phyloP scores from a whole-genome alignment of 2,888 invertebrate genomes.

The Nudaria mundana region DNA sequence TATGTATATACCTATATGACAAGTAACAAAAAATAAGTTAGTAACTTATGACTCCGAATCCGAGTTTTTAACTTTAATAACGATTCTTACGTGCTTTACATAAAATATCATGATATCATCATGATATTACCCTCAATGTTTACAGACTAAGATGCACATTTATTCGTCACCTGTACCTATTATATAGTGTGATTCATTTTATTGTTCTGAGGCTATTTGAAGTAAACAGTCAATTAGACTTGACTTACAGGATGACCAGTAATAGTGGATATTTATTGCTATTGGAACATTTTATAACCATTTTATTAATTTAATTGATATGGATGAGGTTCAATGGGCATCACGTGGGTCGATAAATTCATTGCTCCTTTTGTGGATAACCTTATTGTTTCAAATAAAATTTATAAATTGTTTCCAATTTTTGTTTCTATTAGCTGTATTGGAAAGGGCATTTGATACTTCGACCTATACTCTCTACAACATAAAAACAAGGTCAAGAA shows the following conservation, averaged over 20 bases:
- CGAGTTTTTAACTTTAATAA: too few relatives aligned
- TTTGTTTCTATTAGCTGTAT: slow-evolving; percentile 4
- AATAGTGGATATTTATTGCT: slow-evolving; percentile 75
- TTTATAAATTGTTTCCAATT: slow-evolving; percentile 12
- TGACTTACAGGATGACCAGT: slow-evolving; percentile 67
- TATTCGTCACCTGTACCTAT: too few relatives aligned
- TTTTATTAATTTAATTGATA: slow-evolving; percentile 76
- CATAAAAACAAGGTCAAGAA: too few relatives aligned
- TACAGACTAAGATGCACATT: too few relatives aligned
- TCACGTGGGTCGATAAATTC: slow-evolving; percentile 58
- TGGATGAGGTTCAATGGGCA: slow-evolving; percentile 59
- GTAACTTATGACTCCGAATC: too few relatives aligned
- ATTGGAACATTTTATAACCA: slow-evolving; percentile 72
- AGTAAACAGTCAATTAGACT: slow-evolving; percentile 75
- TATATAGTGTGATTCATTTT: slow-evolving; percentile 67
- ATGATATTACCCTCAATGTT: too few relatives aligned
- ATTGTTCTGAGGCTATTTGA: slow-evolving; percentile 70
- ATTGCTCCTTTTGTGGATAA: slow-evolving; percentile 43
- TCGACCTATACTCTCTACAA: too few relatives aligned
- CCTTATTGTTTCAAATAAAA: slow-evolving; percentile 43
- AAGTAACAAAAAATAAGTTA: too few relatives aligned
- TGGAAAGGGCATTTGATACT: too few relatives aligned
- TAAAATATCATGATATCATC: too few relatives aligned
- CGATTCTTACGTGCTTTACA: too few relatives aligned
- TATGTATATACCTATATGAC: too few relatives aligned